Evolutionary conservation across 2,113 vertebrate genomes (phyloP), one percentile per base, ranked within the genome.

Genomic region (Cephalopterus ornatus): DNA sequence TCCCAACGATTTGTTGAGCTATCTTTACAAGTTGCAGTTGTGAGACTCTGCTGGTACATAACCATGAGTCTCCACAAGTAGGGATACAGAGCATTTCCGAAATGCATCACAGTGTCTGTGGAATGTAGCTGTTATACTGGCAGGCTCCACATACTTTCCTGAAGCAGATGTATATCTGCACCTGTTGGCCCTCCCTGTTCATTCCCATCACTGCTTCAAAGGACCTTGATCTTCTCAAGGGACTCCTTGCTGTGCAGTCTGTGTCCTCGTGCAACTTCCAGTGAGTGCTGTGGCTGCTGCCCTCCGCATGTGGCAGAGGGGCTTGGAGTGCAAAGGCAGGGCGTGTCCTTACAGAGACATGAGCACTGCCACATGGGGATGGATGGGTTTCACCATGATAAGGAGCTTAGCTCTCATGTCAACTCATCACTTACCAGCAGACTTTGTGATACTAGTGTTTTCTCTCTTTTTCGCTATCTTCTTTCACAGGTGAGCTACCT

Each of bases 121-220:
- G 94, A 95, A 95, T 77, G 85, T 0, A 4, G 14, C 63, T 92
- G 22, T 70, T 93, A 82, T 55, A 71, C 85, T 3, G 4, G 32
- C 78, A 89, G 41, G 46, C 62, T 88, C 50, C 24, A 5, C 63
- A 47, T 66, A 26, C 44, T 88, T 94, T 79, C 35, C 53, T 5
- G 4, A 19, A 85, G 63, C 88, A 95, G 89, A 83, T 89, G 84
- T 16, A 53, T 78, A 72, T 89, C 62, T 59, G 53, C 94, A 96
- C 87, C 87, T 91, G 78, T 92, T 88, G 76, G 66, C 46, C 42
- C 53, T 89, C 85, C 12, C 26, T 61, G 11, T 7, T 87, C 0
- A 0, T 70, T 96, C 41, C 59, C 71, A 66, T 24, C 58, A 11
- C 26, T 56, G 15, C 81, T 89, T 95, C 63, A 89, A 88, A 97